Percentiles rank a stretch among this genome's conserved stretches.
phyloP scores from a whole-genome alignment of 2,888 invertebrate genomes.

The Scaeva pyrastri region DNA sequence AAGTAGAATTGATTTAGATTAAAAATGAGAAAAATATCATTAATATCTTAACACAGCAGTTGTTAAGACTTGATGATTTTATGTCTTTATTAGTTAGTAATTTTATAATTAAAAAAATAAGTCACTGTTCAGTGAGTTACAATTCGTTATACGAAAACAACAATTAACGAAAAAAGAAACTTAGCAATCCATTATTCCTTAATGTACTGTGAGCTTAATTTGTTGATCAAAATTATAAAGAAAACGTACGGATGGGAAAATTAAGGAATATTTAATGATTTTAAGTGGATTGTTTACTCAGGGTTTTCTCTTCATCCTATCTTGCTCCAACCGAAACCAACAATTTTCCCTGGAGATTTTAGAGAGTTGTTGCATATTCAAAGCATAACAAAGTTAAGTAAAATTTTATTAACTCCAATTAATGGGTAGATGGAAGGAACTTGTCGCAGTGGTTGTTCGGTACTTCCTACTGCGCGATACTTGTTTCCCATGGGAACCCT shows the following conservation, averaged over 20 bases:
- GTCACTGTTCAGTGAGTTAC: neutral
- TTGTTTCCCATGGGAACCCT: slow-evolving; percentile 46
- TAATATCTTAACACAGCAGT: no score
- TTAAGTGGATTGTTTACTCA: slow-evolving; percentile 58
- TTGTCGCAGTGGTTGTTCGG: slow-evolving; percentile 53
- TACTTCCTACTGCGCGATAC: slow-evolving; percentile 40
- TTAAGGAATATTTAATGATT: slow-evolving; percentile 55
- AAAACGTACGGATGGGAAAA: slow-evolving; percentile 44
- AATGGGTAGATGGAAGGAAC: slow-evolving; percentile 58
- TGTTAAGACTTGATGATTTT: no score
- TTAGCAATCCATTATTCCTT: slow-evolving; percentile 46
- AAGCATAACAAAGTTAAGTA: slow-evolving; percentile 60
- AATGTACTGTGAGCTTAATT: slow-evolving; percentile 28
- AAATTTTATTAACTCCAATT: slow-evolving; percentile 68
- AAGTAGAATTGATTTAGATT: no score
- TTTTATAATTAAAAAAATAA: slow-evolving; percentile 10
- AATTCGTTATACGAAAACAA: neutral
- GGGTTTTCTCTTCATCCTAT: slow-evolving; percentile 44
- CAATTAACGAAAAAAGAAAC: slow-evolving; percentile 48
- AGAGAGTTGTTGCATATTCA: slow-evolving; percentile 59
- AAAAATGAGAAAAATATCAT: no score
- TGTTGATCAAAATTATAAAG: slow-evolving; percentile 41
- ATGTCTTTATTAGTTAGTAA: no score
- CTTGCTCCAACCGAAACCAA: slow-evolving; percentile 47
- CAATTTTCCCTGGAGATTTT: slow-evolving; percentile 51